phyloP scores from a whole-genome alignment of 2,797 vertebrate species.

The Chelmon rostratus region DNA sequence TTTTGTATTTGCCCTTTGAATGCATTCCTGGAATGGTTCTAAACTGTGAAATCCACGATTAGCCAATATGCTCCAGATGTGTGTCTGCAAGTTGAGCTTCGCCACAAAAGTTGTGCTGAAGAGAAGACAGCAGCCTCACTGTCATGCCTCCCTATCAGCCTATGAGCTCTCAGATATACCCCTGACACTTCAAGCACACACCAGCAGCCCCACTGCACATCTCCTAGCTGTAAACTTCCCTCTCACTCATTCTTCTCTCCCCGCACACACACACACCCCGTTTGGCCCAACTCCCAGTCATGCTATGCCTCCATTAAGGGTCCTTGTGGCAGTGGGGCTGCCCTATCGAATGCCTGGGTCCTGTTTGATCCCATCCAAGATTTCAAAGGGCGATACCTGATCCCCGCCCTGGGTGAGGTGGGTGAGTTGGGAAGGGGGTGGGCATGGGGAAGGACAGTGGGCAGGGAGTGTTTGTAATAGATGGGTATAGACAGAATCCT shows the following conservation, averaged over 20 bases:
- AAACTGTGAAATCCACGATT: constrained; percentile 50
- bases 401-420: constrained; percentile 65
- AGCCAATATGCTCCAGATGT: constrained; percentile 63
- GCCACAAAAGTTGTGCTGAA: constrained; percentile 2
- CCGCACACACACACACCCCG: constrained; percentile 25
- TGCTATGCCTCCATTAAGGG: constrained; percentile 70
- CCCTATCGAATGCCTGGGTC: constrained; percentile 71
- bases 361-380: constrained; percentile 84
- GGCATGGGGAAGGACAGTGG: constrained; percentile 52
- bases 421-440: constrained; percentile 52
- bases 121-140: constrained; percentile 22
- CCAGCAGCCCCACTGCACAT: constrained; percentile 10
- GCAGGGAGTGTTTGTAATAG: constrained; percentile 64
- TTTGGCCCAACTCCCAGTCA: constrained; percentile 67
- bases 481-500: constrained; percentile 51
- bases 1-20: constrained; percentile 17
- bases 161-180: constrained; percentile 40
- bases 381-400: constrained; percentile 87
- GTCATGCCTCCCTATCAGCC: constrained; percentile 18
- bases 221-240: constrained; percentile 36
- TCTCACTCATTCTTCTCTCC: constrained; percentile 26
- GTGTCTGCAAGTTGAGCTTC: constrained; percentile 27
- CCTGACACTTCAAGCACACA: constrained; percentile 32
- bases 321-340: constrained; percentile 73
- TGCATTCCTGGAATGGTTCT: constrained; percentile 46